Conservation (phyloP, 2,797 vertebrate species). For the Anas flavirostris region DNA sequence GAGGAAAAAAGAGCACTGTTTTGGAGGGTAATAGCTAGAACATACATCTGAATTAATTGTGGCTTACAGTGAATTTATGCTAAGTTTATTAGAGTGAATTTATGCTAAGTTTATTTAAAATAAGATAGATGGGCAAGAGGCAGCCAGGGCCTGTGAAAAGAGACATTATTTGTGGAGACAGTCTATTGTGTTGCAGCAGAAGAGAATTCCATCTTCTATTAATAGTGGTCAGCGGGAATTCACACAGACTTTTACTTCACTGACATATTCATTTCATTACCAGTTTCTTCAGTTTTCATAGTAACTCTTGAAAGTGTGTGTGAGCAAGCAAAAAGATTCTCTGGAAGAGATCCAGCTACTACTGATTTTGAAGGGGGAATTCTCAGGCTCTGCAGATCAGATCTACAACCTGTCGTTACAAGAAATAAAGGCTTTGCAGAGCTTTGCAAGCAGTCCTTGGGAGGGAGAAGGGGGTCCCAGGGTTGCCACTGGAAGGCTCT, state of each 20-base stretch:
- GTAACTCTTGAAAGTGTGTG: neutral
- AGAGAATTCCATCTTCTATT: conserved; percentile 57
- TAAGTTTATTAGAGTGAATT: conserved; percentile 43
- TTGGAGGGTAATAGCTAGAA: neutral
- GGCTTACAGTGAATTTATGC: conserved; percentile 13
- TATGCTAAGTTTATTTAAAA: conserved; percentile 41
- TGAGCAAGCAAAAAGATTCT: neutral
- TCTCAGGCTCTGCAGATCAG: neutral
- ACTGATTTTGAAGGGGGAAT: neutral
- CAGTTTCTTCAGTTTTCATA: conserved; percentile 19
- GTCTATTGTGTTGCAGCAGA: conserved; percentile 52
- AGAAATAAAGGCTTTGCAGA: neutral
- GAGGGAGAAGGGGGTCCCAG: neutral
- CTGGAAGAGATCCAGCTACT: neutral
- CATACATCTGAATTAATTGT: conserved; percentile 11
- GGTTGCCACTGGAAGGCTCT: neutral
- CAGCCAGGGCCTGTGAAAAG: conserved; percentile 31
- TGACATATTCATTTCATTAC: conserved; percentile 34
- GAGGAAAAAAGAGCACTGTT: neutral
- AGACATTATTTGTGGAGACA: conserved; percentile 41
- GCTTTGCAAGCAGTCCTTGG: neutral
- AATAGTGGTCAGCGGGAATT: conserved; percentile 45
- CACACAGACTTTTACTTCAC: conserved; percentile 15
- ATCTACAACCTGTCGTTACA: neutral
- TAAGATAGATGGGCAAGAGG: conserved; percentile 36